Conservation (phyloP, 2,797 vertebrate genomes). For the Linurgus olivaceus region DNA sequence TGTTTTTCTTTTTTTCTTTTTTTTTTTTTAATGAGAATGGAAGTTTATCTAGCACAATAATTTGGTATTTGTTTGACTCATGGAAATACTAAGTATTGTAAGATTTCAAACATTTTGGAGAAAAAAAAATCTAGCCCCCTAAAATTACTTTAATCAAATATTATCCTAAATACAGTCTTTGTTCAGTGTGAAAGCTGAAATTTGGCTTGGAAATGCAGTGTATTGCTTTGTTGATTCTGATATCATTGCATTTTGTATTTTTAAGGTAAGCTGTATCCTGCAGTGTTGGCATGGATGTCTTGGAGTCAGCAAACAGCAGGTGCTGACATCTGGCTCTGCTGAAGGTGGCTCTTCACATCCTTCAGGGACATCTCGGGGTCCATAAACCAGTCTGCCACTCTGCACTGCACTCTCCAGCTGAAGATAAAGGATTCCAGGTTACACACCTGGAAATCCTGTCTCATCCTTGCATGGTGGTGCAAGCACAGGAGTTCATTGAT, state of each 20-base stretch:
- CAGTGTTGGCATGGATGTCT: not conserved
- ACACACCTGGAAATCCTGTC: not conserved
- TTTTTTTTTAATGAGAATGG: not conserved
- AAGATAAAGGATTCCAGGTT: not conserved
- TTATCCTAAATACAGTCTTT: not conserved
- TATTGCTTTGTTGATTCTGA: not conserved
- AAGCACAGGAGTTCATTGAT: not conserved
- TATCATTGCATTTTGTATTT: not conserved
- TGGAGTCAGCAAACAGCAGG: not conserved
- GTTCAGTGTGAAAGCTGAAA: not conserved
- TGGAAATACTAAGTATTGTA: not conserved
- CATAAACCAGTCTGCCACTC: not conserved
- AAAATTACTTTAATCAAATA: not conserved
- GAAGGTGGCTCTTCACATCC: not conserved
- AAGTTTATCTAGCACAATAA: not conserved
- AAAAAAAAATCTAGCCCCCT: not conserved
- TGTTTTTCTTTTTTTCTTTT: too few species aligned
- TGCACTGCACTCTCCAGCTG: not conserved
- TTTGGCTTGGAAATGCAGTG: not conserved
- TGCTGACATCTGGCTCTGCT: not conserved
- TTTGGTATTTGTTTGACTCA: not conserved
- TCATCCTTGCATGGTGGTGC: accelerated
- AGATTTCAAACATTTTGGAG: not conserved
- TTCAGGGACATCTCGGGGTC: not conserved
- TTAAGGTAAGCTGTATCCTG: not conserved